These are phyloP conservation scores for Catharus ustulatus DNA, from an alignment of 2,797 vertebrate genomes.

Conservation along the genomic window DNA sequence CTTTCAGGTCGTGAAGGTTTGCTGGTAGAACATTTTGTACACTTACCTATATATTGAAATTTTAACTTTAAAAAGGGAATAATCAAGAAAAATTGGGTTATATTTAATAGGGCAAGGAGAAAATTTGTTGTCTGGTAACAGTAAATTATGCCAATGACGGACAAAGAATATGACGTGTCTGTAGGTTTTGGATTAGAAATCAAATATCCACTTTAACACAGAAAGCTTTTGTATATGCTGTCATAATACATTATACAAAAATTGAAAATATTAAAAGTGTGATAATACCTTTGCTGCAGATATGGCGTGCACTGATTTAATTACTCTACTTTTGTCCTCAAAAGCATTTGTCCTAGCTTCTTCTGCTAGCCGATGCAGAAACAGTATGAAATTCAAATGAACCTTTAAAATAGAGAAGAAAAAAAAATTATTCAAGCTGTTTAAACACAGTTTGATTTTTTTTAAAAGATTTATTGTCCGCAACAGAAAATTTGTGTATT, in stretches of 20 bases:
- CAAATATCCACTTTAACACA: background rate
- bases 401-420: constrained; percentile 76
- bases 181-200: background rate
- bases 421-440: background rate
- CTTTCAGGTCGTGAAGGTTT: background rate
- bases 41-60: background rate
- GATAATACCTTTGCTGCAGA: constrained; percentile 82
- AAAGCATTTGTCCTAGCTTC: constrained; percentile 87
- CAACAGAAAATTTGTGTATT: background rate
- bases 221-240: background rate
- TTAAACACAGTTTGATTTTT: background rate
- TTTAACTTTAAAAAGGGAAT: background rate
- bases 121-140: background rate
- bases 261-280: background rate
- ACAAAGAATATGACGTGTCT: background rate
- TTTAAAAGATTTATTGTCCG: background rate
- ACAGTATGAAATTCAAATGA: constrained; percentile 85
- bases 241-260: background rate
- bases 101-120: background rate
- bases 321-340: constrained; percentile 82
- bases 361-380: constrained; percentile 86
- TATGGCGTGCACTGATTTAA: constrained; percentile 82
- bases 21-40: background rate
- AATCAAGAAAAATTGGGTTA: background rate
- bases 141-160: background rate